These are phyloP conservation scores for Stegostoma tigrinum DNA, from an alignment of 2,113 vertebrate species.

Conservation along the genomic window DNA sequence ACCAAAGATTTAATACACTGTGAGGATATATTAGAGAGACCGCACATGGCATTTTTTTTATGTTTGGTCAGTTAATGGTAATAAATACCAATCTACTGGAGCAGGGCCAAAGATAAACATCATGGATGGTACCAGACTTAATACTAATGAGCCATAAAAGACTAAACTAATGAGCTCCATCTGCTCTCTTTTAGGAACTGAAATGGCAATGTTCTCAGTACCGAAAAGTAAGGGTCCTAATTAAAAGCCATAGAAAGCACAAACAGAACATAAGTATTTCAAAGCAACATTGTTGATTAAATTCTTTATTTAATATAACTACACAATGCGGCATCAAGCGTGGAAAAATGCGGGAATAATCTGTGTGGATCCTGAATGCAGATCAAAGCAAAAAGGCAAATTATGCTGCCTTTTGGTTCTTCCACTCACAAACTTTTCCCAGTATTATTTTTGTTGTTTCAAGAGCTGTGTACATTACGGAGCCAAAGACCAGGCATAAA, in stretches of 20 bases:
- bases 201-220: not conserved
- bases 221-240: not conserved
- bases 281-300: not conserved
- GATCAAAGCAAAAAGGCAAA: not conserved
- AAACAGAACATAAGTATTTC: not conserved
- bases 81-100: not conserved
- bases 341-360: not conserved
- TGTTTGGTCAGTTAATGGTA: not conserved
- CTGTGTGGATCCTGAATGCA: not conserved
- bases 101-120: not conserved
- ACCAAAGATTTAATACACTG: not conserved
- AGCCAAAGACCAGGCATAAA: too few relatives aligned
- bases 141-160: not conserved
- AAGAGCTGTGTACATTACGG: too few relatives aligned
- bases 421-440: not conserved
- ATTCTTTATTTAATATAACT: not conserved
- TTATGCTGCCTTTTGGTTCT: not conserved
- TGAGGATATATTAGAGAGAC: not conserved
- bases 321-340: not conserved
- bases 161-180: not conserved
- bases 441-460: not conserved
- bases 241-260: not conserved
- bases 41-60: not conserved
- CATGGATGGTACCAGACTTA: not conserved
- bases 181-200: not conserved